Base-by-base conservation (phyloP, 1,140 invertebrate genomes). In the Orchesella cincta region DNA sequence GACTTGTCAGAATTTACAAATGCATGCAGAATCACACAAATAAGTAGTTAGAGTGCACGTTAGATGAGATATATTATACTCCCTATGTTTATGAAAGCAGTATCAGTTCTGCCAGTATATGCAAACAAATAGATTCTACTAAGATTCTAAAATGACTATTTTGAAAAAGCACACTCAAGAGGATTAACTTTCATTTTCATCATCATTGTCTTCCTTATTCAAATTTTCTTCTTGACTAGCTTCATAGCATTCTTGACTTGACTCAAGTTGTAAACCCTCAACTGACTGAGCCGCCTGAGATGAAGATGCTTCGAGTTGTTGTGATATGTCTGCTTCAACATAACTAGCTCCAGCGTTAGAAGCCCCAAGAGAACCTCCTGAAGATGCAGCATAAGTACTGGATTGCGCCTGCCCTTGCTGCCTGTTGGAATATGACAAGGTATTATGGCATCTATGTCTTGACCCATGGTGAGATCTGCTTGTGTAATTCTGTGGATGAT, bases 391-490 rank as follows among this genome's bases (percentile, higher is more conserved):
- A n/a, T n/a, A n/a, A n/a, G n/a, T n/a, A n/a, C n/a, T n/a, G n/a
- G n/a, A n/a, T n/a, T n/a, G n/a, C n/a, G 73, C 20, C 23, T 36
- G 62, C 5, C 16, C 28, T n/a, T 76, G 62, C 36, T 67, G 35
- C 14, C 39, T 34, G n/a, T 46, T 76, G 31, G 34, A 36, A 39
- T 76, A 62, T 18, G 74, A 46, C 1, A 31, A n/a, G 20, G 74
- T 23, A 20, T 34, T 29, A 12, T 76, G 35, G 18, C 39, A 67
- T 20, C 74, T 16, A 8, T 62, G 67, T 46, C 74, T 67, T 26
- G 57, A 70, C 12, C 74, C 36, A 35, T 76, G 74, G 31, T 75
- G 36, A 31, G 74, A 76, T 70, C 74, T n/a, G 29, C 51, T 67
- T n/a, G 67, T 57, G 33, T 67, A n/a, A 33, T 46, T 62, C 18